Conservation (phyloP, 2,113 vertebrate genomes). For the Oryzias curvinotus region DNA sequence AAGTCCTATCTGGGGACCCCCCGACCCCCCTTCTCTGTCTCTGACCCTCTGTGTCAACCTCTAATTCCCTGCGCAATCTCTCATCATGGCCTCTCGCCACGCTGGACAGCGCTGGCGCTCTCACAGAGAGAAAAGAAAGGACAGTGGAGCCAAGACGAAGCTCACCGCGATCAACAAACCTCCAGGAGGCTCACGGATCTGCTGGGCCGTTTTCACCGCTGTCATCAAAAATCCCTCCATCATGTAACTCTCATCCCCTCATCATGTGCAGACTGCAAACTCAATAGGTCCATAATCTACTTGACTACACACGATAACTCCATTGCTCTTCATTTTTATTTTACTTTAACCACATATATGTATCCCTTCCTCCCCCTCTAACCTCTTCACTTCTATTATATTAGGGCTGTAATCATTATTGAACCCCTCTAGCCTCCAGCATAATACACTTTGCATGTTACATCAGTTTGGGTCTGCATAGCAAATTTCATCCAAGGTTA, state of each 20-base stretch:
- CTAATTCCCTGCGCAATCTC: constrained; percentile 74
- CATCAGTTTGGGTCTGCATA: constrained; percentile 84
- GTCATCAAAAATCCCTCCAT: constrained; percentile 51
- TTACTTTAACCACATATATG: constrained; percentile 73
- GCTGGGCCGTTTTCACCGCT: constrained; percentile 61
- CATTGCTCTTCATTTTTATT: constrained; percentile 63
- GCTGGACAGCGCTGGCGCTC: constrained; percentile 49
- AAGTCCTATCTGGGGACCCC: constrained; percentile 41
- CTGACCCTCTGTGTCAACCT: constrained; percentile 70
- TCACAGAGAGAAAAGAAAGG: constrained; percentile 19
- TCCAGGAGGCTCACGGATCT: constrained; percentile 27
- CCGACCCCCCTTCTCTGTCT: constrained; percentile 14
- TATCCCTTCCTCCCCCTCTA: constrained; percentile 59
- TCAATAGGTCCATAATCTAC: constrained; percentile 72
- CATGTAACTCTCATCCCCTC: constrained; percentile 65
- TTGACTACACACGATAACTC: constrained; percentile 74
- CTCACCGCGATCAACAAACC: constrained; percentile 35
- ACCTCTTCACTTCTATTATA: constrained; percentile 75
- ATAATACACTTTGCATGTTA: constrained; percentile 84
- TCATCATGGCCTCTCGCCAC: constrained; percentile 63
- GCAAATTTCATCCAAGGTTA: constrained; percentile 87
- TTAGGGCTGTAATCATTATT: constrained; percentile 86
- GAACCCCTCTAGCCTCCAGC: constrained; percentile 83
- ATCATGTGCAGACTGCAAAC: constrained; percentile 70
- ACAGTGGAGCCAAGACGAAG: constrained; percentile 36